Base-by-base conservation (phyloP, 1,140 invertebrate species). In the Zaprionus lachaisei region DNA sequence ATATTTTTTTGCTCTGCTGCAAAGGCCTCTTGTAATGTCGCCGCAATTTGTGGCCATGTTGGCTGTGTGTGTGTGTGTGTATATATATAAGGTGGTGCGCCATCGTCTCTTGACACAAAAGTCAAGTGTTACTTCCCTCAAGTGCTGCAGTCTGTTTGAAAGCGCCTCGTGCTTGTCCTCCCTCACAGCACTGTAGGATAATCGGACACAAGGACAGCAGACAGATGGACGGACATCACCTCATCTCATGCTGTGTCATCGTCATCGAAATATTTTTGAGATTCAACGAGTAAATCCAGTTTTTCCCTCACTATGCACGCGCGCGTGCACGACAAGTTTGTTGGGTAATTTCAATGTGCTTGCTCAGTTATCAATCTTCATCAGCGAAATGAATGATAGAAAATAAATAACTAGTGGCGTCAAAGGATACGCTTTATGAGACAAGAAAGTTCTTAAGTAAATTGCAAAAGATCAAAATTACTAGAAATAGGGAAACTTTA, bases 121-220 rank as follows among this genome's bases (percentile, higher is more conserved):
- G 85, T 89, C 85, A 90, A 89, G 85, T 90, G 85, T 80, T 90
- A 73, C 81, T 82, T 89, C 60, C 82, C 85, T 81, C 76, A 73
- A 90, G 81, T 85, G 79, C 41, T 82, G 85, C 76, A 71, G 79
- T 49, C 69, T 79, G 69, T 73, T 55, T 49, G 37, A 72, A 78
- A 89, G 83, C 64, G 67, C 49, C 63, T 63, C 44, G 31, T 57
- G 68, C 55, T 41, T 44, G 41, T 54, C 31, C 62, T 66, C 38
- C 14, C 54, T 78, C 65, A 54, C 65, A 58, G 72, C 71, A 57
- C 47, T 17, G 34, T 15, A 24, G 44, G 44, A 76, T 76, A 65
- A 76, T 71, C 68, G 61, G 62, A 72, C 56, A 65, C 22, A 70
- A 38, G 38, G 34, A 69, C 49, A n/a, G 11, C 62, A 26, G 24